Conservation (phyloP, 1,140 invertebrate species). For the Branchinecta lynchi region DNA sequence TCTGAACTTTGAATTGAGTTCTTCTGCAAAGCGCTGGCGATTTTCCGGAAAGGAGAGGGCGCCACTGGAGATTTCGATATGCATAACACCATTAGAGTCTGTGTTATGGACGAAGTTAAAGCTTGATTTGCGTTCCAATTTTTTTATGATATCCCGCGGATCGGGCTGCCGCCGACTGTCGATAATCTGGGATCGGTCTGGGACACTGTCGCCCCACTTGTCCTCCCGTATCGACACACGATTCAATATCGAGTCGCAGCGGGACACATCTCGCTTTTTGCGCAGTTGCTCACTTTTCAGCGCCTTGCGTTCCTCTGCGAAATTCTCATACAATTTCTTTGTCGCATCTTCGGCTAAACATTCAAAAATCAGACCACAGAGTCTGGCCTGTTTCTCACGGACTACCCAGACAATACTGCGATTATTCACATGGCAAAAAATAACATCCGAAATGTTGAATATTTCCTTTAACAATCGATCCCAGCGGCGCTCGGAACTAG, state of each 20-base stretch:
- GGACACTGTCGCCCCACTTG: background rate
- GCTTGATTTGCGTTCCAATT: background rate
- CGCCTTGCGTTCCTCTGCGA: background rate
- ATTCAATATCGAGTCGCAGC: background rate
- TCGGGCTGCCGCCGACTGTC: background rate
- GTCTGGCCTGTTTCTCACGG: background rate
- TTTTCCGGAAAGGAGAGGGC: background rate
- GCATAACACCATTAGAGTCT: background rate
- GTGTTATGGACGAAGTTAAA: background rate
- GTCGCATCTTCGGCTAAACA: background rate
- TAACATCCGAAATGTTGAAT: background rate
- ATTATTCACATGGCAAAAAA: background rate
- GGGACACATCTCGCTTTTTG: background rate
- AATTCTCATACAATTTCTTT: background rate
- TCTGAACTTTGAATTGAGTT: background rate
- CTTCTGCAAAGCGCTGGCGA: background rate
- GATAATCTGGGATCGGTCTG: background rate
- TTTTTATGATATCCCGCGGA: background rate
- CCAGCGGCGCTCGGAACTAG: background rate
- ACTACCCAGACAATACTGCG: background rate
- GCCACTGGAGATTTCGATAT: conserved; percentile 1
- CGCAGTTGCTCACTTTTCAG: background rate
- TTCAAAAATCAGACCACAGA: conserved; percentile 1
- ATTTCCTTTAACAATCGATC: background rate
- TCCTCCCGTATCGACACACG: conserved; percentile 2